Base-by-base conservation (phyloP, 2,113 vertebrate genomes). In the Pelobates fuscus region DNA sequence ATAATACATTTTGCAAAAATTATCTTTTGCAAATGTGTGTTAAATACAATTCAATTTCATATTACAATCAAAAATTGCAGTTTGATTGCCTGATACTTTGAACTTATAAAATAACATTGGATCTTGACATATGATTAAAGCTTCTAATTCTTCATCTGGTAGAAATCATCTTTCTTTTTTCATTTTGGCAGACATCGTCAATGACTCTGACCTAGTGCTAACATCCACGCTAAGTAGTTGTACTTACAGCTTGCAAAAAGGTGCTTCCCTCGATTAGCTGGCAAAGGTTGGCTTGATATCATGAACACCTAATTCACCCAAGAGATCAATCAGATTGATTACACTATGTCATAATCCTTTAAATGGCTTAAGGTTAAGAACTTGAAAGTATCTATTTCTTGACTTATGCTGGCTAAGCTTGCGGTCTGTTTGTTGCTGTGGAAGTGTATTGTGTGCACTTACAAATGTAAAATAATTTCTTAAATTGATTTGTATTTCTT, bases 251-350 rank as follows among this genome's bases (percentile, higher is more conserved):
- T 81, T 71, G 78, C 78, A 79, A 60, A 24, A 81, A 81, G 81
- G 67, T 75, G 70, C n/a, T 79, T 80, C 80, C 69, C 58, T 78
- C 75, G 81, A 77, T 73, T 81, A 69, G 24, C 71, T 64, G 46
- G 24, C 59, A 70, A 30, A 65, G 27, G 67, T 37, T 64, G n/a
- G 17, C 67, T 60, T 46, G 80, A 70, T 25, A 71, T 72, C 27
- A 29, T 25, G 60, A 37, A 54, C 49, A 49, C 29, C 77, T 58
- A 24, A 78, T 57, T 70, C 80, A 76, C 77, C 77, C 80, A 76
- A 81, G 27, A 80, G 82, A 84, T 86, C 83, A 80, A 64, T 77
- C 71, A 32, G 55, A 1, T 63, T 80, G n/a, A 0, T 0, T 74
- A 46, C 37, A n/a, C 0, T 0, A 64, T 46, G 72, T 68, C 75